These are phyloP conservation scores for Nyctalus aviator DNA, from an alignment of 2,797 vertebrate species.

Conservation along the genomic window DNA sequence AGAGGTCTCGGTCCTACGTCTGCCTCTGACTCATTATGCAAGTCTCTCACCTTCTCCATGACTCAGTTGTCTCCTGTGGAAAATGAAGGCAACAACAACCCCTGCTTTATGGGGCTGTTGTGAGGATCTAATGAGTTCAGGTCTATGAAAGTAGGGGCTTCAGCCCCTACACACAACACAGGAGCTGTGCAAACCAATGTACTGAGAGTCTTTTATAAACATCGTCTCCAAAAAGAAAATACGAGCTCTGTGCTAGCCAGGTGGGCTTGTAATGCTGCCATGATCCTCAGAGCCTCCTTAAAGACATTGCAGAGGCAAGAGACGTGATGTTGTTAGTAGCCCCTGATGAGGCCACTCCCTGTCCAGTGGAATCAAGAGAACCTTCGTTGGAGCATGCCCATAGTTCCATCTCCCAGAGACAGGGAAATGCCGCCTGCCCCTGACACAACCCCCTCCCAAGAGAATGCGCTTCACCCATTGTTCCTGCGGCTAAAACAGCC, in stretches of 20 bases:
- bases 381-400: neutral
- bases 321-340: neutral
- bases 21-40: neutral
- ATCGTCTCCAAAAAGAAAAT: neutral
- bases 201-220: neutral
- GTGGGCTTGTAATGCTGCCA: neutral
- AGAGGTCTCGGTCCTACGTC: neutral
- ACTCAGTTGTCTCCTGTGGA: conserved; percentile 6
- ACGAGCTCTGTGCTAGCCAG: neutral
- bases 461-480: neutral
- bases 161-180: neutral
- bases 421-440: neutral
- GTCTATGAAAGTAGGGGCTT: neutral
- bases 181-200: neutral
- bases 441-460: neutral
- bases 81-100: neutral
- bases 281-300: neutral
- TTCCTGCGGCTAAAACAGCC: neutral
- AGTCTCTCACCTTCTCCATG: neutral
- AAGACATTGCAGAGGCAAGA: neutral
- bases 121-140: neutral
- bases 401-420: neutral
- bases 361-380: neutral
- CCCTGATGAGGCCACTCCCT: neutral
- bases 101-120: neutral